A percentile compares a stretch with the other conserved stretches of the same genome.
These are phyloP conservation scores for Ascaphus truei DNA, from an alignment of 2,113 vertebrate genomes.

Conservation along the genomic window DNA sequence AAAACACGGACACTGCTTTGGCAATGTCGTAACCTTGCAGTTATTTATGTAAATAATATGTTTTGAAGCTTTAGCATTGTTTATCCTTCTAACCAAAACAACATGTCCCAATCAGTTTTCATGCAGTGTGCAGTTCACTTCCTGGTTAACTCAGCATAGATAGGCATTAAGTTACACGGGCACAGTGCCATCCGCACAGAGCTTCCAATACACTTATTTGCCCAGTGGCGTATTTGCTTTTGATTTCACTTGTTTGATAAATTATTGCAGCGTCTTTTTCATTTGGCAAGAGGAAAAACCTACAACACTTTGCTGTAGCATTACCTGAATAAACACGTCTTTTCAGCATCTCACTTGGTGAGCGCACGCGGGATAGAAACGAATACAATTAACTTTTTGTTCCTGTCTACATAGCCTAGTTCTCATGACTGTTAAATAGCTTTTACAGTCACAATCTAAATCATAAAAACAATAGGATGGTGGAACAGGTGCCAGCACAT, in stretches of 20 bases:
- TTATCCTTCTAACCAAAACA: not conserved
- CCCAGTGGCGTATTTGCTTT: not conserved
- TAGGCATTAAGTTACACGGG: not conserved
- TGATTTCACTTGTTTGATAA: not conserved
- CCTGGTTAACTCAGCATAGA: not conserved
- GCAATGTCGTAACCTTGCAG: not conserved
- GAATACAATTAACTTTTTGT: conserved; percentile 2
- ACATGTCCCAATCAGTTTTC: not conserved
- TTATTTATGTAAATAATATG: not conserved
- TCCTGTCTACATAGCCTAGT: not conserved
- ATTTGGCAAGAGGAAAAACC: not conserved
- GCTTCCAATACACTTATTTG: not conserved
- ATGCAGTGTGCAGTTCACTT: not conserved
- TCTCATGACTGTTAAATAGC: conserved; percentile 5
- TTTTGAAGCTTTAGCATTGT: not conserved
- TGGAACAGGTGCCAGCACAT: conserved; percentile 1
- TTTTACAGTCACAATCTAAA: conserved; percentile 2
- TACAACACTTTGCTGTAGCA: not conserved
- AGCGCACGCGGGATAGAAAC: not conserved
- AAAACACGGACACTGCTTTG: too few species aligned
- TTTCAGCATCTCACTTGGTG: not conserved
- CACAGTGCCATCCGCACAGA: not conserved
- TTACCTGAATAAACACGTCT: not conserved
- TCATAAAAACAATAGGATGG: not conserved
- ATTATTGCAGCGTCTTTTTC: not conserved